Base-by-base conservation (phyloP, 2,888 invertebrate species). In the Heliconius ethilla region DNA sequence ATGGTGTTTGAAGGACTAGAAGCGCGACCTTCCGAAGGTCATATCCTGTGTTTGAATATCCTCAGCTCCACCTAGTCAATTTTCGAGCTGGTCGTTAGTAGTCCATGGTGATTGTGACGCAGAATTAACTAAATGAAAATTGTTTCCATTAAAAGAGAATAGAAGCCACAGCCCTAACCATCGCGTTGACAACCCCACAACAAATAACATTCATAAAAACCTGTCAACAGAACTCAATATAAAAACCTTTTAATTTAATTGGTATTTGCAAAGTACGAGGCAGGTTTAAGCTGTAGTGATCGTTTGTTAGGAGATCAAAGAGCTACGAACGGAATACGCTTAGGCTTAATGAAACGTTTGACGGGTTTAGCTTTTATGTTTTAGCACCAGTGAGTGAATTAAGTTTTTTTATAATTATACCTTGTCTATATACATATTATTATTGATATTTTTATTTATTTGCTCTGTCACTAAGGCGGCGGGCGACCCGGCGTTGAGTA, bases 291-390 rank as follows among this genome's bases (percentile, higher is more conserved):
- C 59, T n/a, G 22, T 63, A 27, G 63, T 63, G 63, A 69, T 25
- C 37, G 67, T n/a, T 67, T 67, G n/a, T 37, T 40, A 18, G 25
- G 69, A 40, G 69, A 69, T 69, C 69, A 69, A 69, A 69, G 69
- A 45, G 25, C 67, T 25, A 6, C 25, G 25, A 69, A 25, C 45
- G 40, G 40, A 29, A 29, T 40, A 25, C 15, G 40, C 69, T 69
- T 25, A 40, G 5, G 25, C 40, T 69, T 69, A 69, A 69, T 69
- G 69, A 69, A 69, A 45, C 40, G 69, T 25, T 69, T 45, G 69
- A 69, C 25, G 67, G 45, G 67, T 9, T 67, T 25, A 40, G 69
- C 40, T 69, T 18, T 69, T 69, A 45, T 15, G 15, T 45, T 40
- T 2, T 67, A 67, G 5, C 0, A 29, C n/a, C n/a, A n/a, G 22